Percentiles rank a stretch among this genome's conserved stretches.
Conservation (phyloP, 2,797 vertebrate species). For the Lophius americanus region DNA sequence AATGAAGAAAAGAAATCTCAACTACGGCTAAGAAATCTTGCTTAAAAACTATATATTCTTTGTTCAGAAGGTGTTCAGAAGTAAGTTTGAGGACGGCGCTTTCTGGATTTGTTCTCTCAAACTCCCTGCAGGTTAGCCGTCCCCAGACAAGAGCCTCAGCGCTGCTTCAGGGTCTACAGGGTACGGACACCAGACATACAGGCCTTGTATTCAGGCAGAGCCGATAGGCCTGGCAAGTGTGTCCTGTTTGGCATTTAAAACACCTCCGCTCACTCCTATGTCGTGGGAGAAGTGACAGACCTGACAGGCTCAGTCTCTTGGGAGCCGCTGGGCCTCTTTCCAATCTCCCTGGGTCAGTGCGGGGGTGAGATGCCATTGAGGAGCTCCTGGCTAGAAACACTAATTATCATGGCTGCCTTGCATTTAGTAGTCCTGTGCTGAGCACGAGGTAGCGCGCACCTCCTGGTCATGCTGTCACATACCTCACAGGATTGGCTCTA, state of each 20-base stretch:
- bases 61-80: slow-evolving; percentile 35
- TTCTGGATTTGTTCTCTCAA: slow-evolving; percentile 56
- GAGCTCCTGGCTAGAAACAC: slow-evolving; percentile 79
- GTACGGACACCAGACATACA: slow-evolving; percentile 67
- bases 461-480: slow-evolving; percentile 78
- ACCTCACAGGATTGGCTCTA: slow-evolving; percentile 77
- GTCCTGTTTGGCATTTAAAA: slow-evolving; percentile 83
- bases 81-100: slow-evolving; percentile 17
- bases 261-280: slow-evolving; percentile 75
- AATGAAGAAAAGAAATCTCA: slow-evolving; percentile 5
- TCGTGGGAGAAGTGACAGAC: slow-evolving; percentile 78
- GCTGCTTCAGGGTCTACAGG: slow-evolving; percentile 72
- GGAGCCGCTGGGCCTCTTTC: slow-evolving; percentile 76
- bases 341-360: slow-evolving; percentile 80
- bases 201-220: slow-evolving; percentile 73
- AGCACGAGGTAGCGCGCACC: slow-evolving; percentile 66
- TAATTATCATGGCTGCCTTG: slow-evolving; percentile 81
- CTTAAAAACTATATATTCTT: slow-evolving; percentile 28
- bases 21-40: slow-evolving; percentile 27
- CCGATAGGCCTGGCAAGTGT: slow-evolving; percentile 74
- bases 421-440: slow-evolving; percentile 70
- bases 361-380: slow-evolving; percentile 70
- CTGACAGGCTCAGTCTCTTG: slow-evolving; percentile 79
- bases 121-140: slow-evolving; percentile 63
- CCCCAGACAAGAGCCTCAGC: slow-evolving; percentile 72